A percentile compares a stretch with the other conserved stretches of the same genome.
Conservation (phyloP, 1,140 invertebrate genomes). For the Episyrphus balteatus region DNA sequence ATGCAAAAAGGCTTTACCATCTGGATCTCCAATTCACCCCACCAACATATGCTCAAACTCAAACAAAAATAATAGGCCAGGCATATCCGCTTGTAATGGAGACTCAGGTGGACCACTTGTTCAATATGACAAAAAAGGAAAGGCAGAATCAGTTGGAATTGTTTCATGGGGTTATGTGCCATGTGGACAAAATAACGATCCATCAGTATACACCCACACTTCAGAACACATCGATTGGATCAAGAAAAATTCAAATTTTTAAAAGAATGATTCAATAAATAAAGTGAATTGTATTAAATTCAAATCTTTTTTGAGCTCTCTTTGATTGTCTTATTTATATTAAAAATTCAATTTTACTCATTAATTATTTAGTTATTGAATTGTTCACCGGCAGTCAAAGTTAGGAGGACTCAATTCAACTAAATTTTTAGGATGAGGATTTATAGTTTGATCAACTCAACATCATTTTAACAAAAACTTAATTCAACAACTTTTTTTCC, state of each 20-base stretch:
- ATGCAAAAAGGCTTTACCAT: constrained; percentile 17
- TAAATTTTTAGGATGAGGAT: too few relatives aligned
- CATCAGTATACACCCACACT: constrained; percentile 60
- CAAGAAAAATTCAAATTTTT: constrained; percentile 18
- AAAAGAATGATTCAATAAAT: too few relatives aligned
- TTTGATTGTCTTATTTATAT: too few relatives aligned
- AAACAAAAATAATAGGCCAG: constrained; percentile 28
- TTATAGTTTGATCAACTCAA: too few relatives aligned
- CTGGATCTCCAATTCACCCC: constrained; percentile 17
- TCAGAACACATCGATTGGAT: constrained; percentile 53
- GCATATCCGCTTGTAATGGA: constrained; percentile 46
- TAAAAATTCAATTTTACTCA: too few relatives aligned
- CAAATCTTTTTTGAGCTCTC: too few relatives aligned
- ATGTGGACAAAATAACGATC: constrained; percentile 49
- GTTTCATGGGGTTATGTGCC: constrained; percentile 65
- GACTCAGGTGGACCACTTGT: constrained; percentile 53
- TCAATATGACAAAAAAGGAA: constrained; percentile 27
- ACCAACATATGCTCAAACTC: constrained; percentile 50
- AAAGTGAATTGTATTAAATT: too few relatives aligned
- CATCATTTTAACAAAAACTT: too few relatives aligned
- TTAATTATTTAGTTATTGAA: too few relatives aligned
- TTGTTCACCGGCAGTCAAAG: too few relatives aligned
- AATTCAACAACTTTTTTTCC: too few relatives aligned
- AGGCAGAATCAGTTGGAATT: constrained; percentile 44
- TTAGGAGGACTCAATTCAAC: too few relatives aligned